Conservation (phyloP, 2,888 invertebrate genomes). For the Yponomeuta sedellus region DNA sequence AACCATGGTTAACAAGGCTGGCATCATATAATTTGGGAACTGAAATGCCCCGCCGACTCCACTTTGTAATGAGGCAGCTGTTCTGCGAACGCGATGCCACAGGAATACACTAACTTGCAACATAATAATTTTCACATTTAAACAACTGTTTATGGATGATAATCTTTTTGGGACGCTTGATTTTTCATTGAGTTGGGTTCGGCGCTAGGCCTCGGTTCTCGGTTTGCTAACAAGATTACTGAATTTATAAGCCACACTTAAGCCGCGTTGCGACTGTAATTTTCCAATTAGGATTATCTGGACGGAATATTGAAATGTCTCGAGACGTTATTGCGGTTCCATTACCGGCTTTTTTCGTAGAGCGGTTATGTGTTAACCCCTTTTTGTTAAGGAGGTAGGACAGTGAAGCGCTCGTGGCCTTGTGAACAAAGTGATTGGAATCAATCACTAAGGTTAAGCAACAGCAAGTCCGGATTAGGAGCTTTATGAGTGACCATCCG, state of each 20-base stretch:
- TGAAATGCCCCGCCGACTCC: constrained; percentile 31
- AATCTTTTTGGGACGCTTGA: constrained; percentile 38
- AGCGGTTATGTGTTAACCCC: background rate
- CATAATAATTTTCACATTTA: constrained; percentile 64
- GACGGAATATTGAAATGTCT: constrained; percentile 5
- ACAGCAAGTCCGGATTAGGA: too few species aligned
- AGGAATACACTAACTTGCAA: constrained; percentile 30
- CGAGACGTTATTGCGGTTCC: background rate
- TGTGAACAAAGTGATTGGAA: too few species aligned
- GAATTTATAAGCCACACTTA: constrained; percentile 30
- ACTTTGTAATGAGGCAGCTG: constrained; percentile 52
- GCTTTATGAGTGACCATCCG: too few species aligned
- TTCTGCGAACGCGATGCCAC: constrained; percentile 29
- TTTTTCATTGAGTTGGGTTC: constrained; percentile 44
- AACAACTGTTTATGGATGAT: constrained; percentile 49
- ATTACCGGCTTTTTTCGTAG: background rate
- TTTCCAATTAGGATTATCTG: constrained; percentile 48
- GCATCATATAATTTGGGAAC: constrained; percentile 58
- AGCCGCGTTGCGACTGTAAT: constrained; percentile 49
- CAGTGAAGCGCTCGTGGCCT: too few species aligned
- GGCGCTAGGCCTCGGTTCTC: constrained; percentile 18
- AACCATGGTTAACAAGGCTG: constrained; percentile 42
- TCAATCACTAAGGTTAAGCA: too few species aligned
- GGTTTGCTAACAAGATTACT: constrained; percentile 36
- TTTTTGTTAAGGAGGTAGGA: too few species aligned